Evolutionary conservation across 2,888 invertebrate species (phyloP).

Genomic region (Drosophila histrio): DNA sequence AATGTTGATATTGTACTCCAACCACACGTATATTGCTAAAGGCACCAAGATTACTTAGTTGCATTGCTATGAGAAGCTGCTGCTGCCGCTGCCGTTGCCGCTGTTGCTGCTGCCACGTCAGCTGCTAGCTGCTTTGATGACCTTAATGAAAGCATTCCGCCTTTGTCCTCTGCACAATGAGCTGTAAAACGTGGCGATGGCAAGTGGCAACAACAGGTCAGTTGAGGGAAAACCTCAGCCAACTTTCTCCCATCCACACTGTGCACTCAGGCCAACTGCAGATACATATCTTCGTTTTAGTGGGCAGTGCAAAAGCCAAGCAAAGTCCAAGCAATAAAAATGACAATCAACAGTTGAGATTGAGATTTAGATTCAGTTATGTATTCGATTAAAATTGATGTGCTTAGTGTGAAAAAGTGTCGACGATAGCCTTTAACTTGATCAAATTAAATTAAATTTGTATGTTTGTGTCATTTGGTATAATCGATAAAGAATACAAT

Average conservation of each 20-base stretch:
- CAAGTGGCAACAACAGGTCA: constrained; percentile 29
- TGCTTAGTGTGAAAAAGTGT: background rate
- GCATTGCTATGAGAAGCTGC: constrained; percentile 15
- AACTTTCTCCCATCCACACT: background rate
- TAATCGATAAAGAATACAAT: no score
- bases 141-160: constrained; percentile 47
- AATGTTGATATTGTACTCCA: constrained; percentile 24
- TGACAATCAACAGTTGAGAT: constrained; percentile 32
- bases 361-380: background rate
- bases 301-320: background rate
- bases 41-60: constrained; percentile 30
- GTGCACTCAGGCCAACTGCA: constrained; percentile 3
- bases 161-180: constrained; percentile 38
- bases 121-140: constrained; percentile 35
- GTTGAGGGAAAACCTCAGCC: background rate
- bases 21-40: constrained; percentile 2
- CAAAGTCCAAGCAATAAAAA: background rate
- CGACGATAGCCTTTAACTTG: no score
- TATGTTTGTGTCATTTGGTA: background rate
- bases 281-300: background rate
- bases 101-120: background rate
- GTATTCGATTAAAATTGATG: constrained; percentile 23
- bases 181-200: constrained; percentile 30
- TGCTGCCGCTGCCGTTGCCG: background rate
- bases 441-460: constrained; percentile 3